phyloP scores from a whole-genome alignment of 30 jellyfish, hydroid and myxozoan genomes.

The Pseudorhiza aurosa region DNA sequence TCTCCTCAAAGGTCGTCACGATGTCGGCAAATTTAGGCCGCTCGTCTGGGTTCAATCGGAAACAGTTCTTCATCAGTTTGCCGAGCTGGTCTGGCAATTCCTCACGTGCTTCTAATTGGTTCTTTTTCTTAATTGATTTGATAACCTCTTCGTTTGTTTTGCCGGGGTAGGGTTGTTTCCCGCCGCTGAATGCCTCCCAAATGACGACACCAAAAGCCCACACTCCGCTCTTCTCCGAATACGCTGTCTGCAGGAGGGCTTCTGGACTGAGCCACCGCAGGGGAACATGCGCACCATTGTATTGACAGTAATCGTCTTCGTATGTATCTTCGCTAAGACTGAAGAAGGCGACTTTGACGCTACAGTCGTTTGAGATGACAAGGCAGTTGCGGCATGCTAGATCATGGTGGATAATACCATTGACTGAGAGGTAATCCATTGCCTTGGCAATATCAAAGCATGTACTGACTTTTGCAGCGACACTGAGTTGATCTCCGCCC shows the following conservation, averaged over 20 bases:
- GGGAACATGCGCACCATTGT: conserved; percentile 81
- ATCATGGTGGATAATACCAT: conserved; percentile 90
- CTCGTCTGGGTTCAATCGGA: conserved; percentile 69
- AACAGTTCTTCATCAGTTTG: conserved; percentile 65
- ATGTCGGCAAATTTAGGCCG: conserved; percentile 88
- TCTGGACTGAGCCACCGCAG: conserved; percentile 97
- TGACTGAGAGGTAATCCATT: conserved; percentile 82
- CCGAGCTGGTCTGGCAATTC: conserved; percentile 62
- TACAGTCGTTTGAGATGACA: conserved; percentile 65
- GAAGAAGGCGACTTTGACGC: conserved; percentile 88
- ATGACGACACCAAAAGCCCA: conserved; percentile 94
- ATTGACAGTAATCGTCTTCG: conserved; percentile 67
- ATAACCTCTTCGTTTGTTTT: conserved; percentile 65
- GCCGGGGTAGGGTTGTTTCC: conserved; percentile 81
- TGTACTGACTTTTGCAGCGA: conserved; percentile 45
- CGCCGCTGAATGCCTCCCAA: conserved; percentile 84
- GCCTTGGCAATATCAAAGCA: conserved; percentile 84
- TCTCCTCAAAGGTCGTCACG: conserved; percentile 56
- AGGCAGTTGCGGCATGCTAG: conserved; percentile 96
- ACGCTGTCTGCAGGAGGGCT: conserved; percentile 64
- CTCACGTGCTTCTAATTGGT: conserved; percentile 40
- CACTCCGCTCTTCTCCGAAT: conserved; percentile 95
- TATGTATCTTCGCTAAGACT: conserved; percentile 84
- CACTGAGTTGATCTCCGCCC: conserved; percentile 7
- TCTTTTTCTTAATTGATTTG: conserved; percentile 57